These are phyloP conservation scores for Blastobasis lacticolella DNA, from an alignment of 2,888 invertebrate genomes.

Conservation along the genomic window DNA sequence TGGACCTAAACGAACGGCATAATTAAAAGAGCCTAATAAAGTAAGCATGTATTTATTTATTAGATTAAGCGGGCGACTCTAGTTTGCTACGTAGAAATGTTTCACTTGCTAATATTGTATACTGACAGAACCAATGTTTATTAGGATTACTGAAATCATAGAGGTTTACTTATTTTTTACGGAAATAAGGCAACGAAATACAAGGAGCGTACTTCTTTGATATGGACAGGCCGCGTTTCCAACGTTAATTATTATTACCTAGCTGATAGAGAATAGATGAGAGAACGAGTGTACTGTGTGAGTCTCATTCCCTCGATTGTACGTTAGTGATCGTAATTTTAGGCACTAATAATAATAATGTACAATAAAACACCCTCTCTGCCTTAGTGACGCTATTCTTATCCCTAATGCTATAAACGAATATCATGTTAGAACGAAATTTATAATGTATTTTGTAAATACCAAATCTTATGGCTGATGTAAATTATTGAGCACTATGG, in stretches of 20 bases:
- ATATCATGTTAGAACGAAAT: conserved; percentile 56
- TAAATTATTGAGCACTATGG: conserved; percentile 64
- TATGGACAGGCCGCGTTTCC: conserved; percentile 33
- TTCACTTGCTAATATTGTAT: conserved; percentile 25
- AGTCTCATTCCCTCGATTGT: conserved; percentile 32
- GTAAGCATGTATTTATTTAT: conserved; percentile 34
- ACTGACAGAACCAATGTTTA: conserved; percentile 59
- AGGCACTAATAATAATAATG: conserved; percentile 58
- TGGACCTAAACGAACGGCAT: conserved; percentile 50
- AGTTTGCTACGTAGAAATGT: conserved; percentile 48
- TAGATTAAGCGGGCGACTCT: conserved; percentile 49
- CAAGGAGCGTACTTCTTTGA: conserved; percentile 33
- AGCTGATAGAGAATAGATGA: conserved; percentile 34
- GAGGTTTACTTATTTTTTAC: conserved; percentile 47
- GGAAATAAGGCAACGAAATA: conserved; percentile 35
- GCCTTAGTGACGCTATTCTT: conserved; percentile 70
- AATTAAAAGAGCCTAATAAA: conserved; percentile 39
- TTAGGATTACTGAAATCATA: conserved; percentile 38
- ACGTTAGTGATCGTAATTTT: conserved; percentile 42
- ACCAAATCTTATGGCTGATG: conserved; percentile 59
- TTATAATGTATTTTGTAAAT: conserved; percentile 62
- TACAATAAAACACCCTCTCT: conserved; percentile 71
- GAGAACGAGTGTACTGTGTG: conserved; percentile 25
- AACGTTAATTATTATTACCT: conserved; percentile 30
- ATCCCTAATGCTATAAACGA: conserved; percentile 55